phyloP scores from a whole-genome alignment of 2,113 vertebrate species.

The Rhizomys pruinosus region DNA sequence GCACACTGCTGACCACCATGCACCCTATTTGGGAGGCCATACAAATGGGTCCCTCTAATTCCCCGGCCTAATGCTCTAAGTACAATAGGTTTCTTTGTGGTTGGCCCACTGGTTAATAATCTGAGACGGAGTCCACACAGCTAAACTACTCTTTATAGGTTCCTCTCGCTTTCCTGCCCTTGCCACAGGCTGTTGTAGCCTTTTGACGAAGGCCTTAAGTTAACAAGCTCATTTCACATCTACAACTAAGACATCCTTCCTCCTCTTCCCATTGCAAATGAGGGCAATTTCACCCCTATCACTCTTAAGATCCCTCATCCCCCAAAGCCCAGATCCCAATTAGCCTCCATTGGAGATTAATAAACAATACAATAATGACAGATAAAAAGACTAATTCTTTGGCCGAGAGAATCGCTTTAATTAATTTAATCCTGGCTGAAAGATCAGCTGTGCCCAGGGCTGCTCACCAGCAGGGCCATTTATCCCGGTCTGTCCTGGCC shows the following conservation, averaged over 20 bases:
- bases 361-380: constrained; percentile 88
- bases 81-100: background rate
- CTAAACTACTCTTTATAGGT: background rate
- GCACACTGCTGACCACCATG: background rate
- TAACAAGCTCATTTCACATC: constrained; percentile 72
- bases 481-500: constrained; percentile 84
- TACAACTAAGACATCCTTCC: constrained; percentile 68
- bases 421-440: constrained; percentile 97
- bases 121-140: constrained; percentile 23
- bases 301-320: constrained; percentile 61
- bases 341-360: constrained; percentile 88
- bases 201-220: constrained; percentile 73
- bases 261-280: constrained; percentile 64
- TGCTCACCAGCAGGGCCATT: constrained; percentile 88
- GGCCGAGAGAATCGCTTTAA: constrained; percentile 90
- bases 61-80: background rate
- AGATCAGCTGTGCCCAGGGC: constrained; percentile 91
- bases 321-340: constrained; percentile 86
- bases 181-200: constrained; percentile 66
- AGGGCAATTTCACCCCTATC: constrained; percentile 73
- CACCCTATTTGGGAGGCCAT: background rate
- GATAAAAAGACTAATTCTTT: constrained; percentile 89
- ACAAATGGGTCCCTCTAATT: constrained; percentile 1
- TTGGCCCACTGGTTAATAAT: background rate
- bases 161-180: constrained; percentile 32